Conservation (phyloP, 92 coral and sea anemone genomes). For the Paramuricea clavata region DNA sequence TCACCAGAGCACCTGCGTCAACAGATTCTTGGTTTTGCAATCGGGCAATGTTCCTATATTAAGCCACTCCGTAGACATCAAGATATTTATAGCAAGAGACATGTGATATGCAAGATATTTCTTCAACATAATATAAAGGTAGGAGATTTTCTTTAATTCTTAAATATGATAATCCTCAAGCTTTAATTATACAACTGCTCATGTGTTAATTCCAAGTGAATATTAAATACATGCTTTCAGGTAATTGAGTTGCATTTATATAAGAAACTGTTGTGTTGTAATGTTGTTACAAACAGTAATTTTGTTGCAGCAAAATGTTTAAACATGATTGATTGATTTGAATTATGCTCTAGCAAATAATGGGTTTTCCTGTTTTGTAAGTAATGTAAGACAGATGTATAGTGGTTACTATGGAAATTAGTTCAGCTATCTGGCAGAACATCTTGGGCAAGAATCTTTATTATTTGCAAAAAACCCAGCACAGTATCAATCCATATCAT, state of each 20-base stretch:
- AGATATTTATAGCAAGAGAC: constrained; percentile 11
- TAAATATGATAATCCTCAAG: constrained; percentile 42
- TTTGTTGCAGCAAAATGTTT: neutral
- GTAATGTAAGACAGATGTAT: neutral
- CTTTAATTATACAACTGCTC: constrained; percentile 6
- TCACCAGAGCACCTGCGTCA: constrained; percentile 48
- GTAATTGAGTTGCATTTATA: constrained; percentile 5
- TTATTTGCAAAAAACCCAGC: neutral
- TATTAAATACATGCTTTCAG: constrained; percentile 16
- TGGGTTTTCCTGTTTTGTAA: constrained; percentile 2
- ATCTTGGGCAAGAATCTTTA: neutral
- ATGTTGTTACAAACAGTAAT: neutral
- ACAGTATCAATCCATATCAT: neutral
- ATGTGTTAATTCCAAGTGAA: constrained; percentile 6
- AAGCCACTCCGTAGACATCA: neutral
- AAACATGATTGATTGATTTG: neutral
- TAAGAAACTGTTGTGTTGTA: neutral
- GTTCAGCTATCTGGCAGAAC: neutral
- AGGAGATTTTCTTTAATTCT: constrained; percentile 25
- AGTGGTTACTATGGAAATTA: constrained; percentile 26
- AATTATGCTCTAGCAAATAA: no score
- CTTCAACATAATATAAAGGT: constrained; percentile 35
- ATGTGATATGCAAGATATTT: constrained; percentile 30
- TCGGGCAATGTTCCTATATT: constrained; percentile 34
- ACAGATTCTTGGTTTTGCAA: constrained; percentile 44